A percentile compares a stretch with the other conserved stretches of the same genome.
Evolutionary conservation across 2,113 vertebrate genomes (phyloP).

Genomic region (Caranx ignobilis): DNA sequence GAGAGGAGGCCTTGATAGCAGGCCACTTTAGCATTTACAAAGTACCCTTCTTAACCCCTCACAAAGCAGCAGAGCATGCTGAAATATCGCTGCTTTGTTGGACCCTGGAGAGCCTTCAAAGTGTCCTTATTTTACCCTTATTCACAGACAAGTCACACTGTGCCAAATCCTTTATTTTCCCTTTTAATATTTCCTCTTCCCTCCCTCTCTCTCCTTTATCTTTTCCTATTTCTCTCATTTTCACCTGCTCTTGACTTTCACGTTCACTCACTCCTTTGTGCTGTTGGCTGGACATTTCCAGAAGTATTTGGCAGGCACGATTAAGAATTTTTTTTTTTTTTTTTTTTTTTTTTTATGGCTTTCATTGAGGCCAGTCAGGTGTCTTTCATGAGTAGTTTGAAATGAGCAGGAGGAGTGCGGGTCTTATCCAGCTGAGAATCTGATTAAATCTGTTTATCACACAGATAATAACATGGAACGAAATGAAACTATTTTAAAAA

Average conservation of each 20-base stretch:
- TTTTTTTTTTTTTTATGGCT: neutral
- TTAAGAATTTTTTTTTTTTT: constrained; percentile 16
- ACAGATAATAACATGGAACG: constrained; percentile 35
- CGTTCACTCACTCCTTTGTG: constrained; percentile 13
- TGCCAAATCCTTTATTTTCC: constrained; percentile 25
- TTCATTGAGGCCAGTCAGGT: constrained; percentile 46
- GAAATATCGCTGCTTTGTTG: constrained; percentile 23
- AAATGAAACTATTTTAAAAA: constrained; percentile 18
- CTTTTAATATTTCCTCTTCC: constrained; percentile 16
- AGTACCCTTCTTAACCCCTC: constrained; percentile 33
- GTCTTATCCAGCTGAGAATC: constrained; percentile 48
- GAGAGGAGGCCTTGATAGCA: constrained; percentile 34
- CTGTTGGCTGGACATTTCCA: constrained; percentile 47
- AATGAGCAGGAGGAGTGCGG: constrained; percentile 16
- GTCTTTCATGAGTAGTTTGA: constrained; percentile 34
- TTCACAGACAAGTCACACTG: constrained; percentile 25
- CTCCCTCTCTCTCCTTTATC: neutral
- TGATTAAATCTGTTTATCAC: constrained; percentile 66
- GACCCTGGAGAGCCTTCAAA: constrained; percentile 42
- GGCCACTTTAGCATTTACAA: constrained; percentile 33
- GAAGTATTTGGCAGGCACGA: constrained; percentile 31
- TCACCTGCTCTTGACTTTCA: neutral
- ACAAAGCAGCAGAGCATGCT: constrained; percentile 21
- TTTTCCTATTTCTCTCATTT: neutral
- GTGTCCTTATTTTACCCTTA: constrained; percentile 12